Base-by-base conservation (phyloP, 2,797 vertebrate genomes). In the Melanotaenia parkinsoni region DNA sequence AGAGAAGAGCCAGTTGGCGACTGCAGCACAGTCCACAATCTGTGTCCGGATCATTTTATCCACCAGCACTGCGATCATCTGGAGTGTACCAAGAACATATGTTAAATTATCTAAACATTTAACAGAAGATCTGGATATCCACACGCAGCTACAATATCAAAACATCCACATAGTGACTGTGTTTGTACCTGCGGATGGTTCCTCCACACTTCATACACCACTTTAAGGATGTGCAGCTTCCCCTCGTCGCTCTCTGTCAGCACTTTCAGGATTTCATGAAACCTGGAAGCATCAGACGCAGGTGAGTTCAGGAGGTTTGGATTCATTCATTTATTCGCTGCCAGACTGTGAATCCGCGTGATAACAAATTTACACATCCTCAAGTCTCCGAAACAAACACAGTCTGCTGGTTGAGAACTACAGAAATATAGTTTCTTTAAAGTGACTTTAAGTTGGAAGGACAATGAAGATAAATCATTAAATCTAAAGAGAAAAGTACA, bases 1-100 rank as follows among this genome's bases (percentile, higher is more conserved):
- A 85, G 98, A 99, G 93, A 99, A 99, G 87, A 99, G 96, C 98
- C 98, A 99, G 88, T 98, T 99, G 82, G 98, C 98, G 32, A 99
- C 98, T 1, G 98, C 97, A 33, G 98, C 97, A 67, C 98, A 99
- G 89, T 99, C 97, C 32, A 99, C 98, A 38, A 99, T 97, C 86
- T 99, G 98, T 0, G 96, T 99, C 37, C 98, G 96, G 68, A 99
- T 96, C 96, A 99, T 95, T 90, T 99, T 99, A 89, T 99, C 98
- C 85, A 98, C 97, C 67, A 99, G 83, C n/a, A 98, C 97, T 0
- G 96, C 89, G 53, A 97, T 96, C 98, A 99, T 99, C 98, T 99
- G 1, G 1, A 70, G 59, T 0, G 32, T 26, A 73, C 56, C 26
- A 26, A 65, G 3, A 69, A 33, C 40, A 43, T 43, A 43, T 43